Evolutionary conservation across 2,113 vertebrate genomes (phyloP).

Genomic region (Egretta garzetta): DNA sequence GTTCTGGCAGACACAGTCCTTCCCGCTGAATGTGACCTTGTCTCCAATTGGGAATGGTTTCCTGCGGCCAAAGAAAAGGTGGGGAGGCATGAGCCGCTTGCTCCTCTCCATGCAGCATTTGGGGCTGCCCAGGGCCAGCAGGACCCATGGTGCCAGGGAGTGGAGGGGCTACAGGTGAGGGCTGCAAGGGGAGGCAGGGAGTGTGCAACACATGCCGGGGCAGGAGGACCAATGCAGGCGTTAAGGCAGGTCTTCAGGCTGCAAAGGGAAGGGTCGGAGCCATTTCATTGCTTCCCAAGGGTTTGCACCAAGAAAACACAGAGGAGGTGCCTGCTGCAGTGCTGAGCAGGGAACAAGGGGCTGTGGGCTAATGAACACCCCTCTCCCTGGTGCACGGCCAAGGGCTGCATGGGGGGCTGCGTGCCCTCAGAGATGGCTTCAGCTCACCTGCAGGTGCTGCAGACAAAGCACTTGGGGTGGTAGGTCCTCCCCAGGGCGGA

Average conservation of each 20-base stretch:
- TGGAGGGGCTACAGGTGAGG: background rate
- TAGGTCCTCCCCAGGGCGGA: conserved; percentile 96
- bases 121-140: background rate
- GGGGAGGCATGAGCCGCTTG: background rate
- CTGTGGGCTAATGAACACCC: fast-evolving
- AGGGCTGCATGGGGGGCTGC: background rate
- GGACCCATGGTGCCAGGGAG: fast-evolving
- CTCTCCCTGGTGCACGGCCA: background rate
- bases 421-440: background rate
- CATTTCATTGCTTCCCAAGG: background rate
- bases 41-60: conserved; percentile 98
- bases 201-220: fast-evolving
- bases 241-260: background rate
- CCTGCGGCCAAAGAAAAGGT: conserved; percentile 71
- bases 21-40: conserved; percentile 97
- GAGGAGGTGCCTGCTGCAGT: background rate
- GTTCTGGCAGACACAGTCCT: conserved; percentile 96
- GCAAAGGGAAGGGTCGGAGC: background rate
- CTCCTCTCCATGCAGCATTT: background rate
- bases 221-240: background rate
- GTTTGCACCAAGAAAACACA: background rate
- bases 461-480: conserved; percentile 98
- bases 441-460: conserved; percentile 93
- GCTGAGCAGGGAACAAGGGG: fast-evolving
- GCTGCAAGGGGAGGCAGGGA: background rate